These are phyloP conservation scores for Himantopus leucocephalus DNA, from an alignment of 2,113 vertebrate genomes.

Conservation along the genomic window DNA sequence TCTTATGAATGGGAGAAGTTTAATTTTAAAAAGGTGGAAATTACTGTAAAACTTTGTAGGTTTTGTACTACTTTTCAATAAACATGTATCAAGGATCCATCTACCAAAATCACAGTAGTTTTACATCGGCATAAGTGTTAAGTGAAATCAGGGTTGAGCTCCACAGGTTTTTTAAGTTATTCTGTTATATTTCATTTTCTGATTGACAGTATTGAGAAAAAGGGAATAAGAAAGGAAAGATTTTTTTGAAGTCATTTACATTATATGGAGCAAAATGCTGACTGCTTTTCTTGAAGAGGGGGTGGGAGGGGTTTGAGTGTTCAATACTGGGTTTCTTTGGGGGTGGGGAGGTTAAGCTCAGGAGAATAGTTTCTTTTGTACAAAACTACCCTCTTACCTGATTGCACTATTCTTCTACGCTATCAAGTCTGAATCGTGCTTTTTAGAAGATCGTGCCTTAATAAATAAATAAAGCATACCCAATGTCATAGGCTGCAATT, in stretches of 20 bases:
- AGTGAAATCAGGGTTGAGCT: not conserved
- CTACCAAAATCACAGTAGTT: not conserved
- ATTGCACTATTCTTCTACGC: not conserved
- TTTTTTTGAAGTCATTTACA: not conserved
- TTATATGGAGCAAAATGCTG: not conserved
- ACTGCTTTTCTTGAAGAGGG: not conserved
- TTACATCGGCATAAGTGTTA: not conserved
- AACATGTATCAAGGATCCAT: not conserved
- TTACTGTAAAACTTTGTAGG: not conserved
- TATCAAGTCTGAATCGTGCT: not conserved
- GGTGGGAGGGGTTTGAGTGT: not conserved
- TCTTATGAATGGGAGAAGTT: not conserved
- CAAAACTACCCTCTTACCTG: not conserved
- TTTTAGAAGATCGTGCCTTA: not conserved
- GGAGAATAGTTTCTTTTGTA: not conserved
- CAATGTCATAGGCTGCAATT: not conserved
- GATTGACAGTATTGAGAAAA: not conserved
- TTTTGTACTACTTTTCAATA: not conserved
- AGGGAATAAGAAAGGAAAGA: not conserved
- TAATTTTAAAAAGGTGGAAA: not conserved
- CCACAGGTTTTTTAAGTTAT: not conserved
- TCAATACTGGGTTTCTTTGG: not conserved
- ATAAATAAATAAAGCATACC: constrained; percentile 14
- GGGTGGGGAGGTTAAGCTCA: not conserved
- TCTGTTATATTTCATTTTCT: not conserved